phyloP scores from a whole-genome alignment of 2,888 invertebrate species.

The Spisula subtruncata region DNA sequence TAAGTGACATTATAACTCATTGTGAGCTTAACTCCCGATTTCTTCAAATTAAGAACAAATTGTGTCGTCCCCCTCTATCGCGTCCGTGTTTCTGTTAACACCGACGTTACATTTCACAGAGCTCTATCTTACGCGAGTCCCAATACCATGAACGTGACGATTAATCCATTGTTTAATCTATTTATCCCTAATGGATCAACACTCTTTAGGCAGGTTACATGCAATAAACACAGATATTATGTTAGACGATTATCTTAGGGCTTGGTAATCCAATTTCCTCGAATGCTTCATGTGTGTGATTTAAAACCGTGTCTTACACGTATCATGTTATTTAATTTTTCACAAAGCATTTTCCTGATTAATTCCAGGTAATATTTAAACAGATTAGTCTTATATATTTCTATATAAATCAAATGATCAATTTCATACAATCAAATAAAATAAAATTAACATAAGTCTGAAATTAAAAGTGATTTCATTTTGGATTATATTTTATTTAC shows the following conservation, averaged over 20 bases:
- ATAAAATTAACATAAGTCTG: neutral
- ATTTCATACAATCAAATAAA: neutral
- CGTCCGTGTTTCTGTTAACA: neutral
- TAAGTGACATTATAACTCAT: slow-evolving; percentile 52
- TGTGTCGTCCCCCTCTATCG: neutral
- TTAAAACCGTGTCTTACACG: no score
- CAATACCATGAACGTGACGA: no score
- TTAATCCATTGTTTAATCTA: neutral
- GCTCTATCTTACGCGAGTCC: no score
- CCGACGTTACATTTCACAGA: no score
- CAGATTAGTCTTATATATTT: neutral
- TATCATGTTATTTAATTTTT: no score
- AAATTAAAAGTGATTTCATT: no score
- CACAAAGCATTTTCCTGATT: no score
- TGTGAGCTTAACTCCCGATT: neutral
- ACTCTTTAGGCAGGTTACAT: neutral
- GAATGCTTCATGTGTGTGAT: neutral
- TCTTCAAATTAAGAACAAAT: neutral
- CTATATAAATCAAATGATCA: neutral
- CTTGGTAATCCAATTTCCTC: neutral
- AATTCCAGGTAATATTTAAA: neutral
- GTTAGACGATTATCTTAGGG: neutral
- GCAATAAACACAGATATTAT: neutral
- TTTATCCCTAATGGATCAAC: neutral
- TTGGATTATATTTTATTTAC: no score